Evolutionary conservation across 2,797 vertebrate species (phyloP), one percentile per base, ranked within the genome.

Genomic region (Apodemus agrarius): DNA sequence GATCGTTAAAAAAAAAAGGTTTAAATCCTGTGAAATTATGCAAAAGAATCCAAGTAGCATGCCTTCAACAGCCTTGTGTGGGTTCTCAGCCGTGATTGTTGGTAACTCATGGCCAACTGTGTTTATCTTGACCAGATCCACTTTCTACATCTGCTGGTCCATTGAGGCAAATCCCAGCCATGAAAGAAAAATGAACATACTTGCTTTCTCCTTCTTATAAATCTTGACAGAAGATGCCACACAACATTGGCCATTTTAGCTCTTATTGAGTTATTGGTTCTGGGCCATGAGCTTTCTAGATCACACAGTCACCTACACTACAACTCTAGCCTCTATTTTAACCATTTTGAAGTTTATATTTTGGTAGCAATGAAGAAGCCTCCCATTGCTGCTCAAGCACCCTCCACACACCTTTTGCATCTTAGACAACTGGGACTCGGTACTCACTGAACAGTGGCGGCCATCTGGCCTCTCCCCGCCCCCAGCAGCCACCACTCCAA

Each of bases 201-300:
- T 95, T 80, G 34, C 75, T 72, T 75, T 79, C 67, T 74, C 12
- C 6, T 85, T 82, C 93, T 94, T 31, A 6, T 78, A 85, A 92
- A 80, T 76, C 24, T 69, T 3, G 5, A 80, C n/a, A 61, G 57
- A 61, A 14, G 6, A 40, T 46, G 7, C 37, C 31, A 54, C 26
- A 57, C 37, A 14, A 86, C 67, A 61, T 61, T 52, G 29, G 10
- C 19, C 40, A 74, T 40, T 79, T 79, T 40, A 79, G 21, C 40
- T 6, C 43, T 72, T 80, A 37, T 4, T 26, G 37, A 75, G 22
- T 19, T 59, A 90, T 19, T 79, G 61, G 61, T 59, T 61, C n/a
- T 22, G 46, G 82, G 8, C 19, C 19, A 2, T 26, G 82, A 79
- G 59, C 24, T 31, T 24, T 24, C 17, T 40, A 22, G 24, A 31